Evolutionary conservation across 1,140 invertebrate genomes (phyloP), one percentile per base, ranked within the genome.

Genomic region (Hestina assimilis): DNA sequence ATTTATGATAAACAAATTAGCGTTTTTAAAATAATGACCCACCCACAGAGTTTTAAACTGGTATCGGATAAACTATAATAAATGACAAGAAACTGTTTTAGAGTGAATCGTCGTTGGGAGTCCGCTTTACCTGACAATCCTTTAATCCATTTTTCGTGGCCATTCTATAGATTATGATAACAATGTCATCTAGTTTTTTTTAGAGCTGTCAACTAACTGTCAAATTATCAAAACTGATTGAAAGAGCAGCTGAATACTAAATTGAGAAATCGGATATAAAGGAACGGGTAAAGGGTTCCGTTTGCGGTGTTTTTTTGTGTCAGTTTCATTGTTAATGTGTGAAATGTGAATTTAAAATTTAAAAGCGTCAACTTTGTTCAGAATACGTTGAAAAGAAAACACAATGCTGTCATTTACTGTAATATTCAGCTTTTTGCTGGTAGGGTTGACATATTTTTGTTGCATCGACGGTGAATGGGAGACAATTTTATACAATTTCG

Each of bases 141-240:
- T 70, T 73, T 75, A 75, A 81, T 83, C 75, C 70, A 61, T 63
- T 72, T 72, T 70, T 35, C n/a, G 43, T 43, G 47, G 29, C 57
- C 35, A 65, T 66, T 58, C 47, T 52, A 63, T 23, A 68, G 61
- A 75, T 71, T 69, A 71, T 63, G 59, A 59, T 69, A 77, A 82
- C 72, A 77, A 72, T 69, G 53, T 53, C 31, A 63, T 50, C 50
- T 33, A 40, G 42, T 53, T 68, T 76, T 70, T 40, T 75, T 66
- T 69, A 26, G 42, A 60, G 59, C 61, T 75, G 70, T 77, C 75
- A 79, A 63, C 74, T 58, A 71, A 65, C 73, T 74, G 79, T 84
- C 81, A 82, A 63, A 73, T 81, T 81, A 73, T 75, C 71, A 80
- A 81, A 75, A 59, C 72, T 75, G 69, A 59, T 38, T 43, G 41